Percentiles rank a stretch among this genome's conserved stretches.
phyloP scores from a whole-genome alignment of 2,797 vertebrate species.

The Moxostoma hubbsi region DNA sequence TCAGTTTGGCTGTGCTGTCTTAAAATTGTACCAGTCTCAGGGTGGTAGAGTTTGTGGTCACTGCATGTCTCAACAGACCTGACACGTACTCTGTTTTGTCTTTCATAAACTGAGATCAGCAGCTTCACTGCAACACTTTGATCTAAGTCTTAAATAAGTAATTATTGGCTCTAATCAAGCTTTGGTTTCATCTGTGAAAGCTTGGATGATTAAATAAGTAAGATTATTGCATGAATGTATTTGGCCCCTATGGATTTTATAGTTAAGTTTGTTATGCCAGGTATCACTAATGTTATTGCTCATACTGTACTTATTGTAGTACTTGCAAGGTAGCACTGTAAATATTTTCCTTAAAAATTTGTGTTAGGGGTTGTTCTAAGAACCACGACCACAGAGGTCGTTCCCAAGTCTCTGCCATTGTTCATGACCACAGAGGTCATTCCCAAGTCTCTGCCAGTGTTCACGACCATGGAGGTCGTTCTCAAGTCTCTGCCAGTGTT shows the following conservation, averaged over 20 bases:
- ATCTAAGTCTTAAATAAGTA: slow-evolving; percentile 57
- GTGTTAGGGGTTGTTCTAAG: background rate
- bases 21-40: background rate
- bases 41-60: slow-evolving; percentile 2
- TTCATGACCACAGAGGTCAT: too few relatives aligned
- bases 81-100: slow-evolving; percentile 14
- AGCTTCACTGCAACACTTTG: slow-evolving; percentile 46
- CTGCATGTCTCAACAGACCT: slow-evolving; percentile 27
- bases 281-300: background rate
- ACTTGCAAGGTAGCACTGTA: background rate
- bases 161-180: slow-evolving; percentile 55
- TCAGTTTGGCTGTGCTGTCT: background rate
- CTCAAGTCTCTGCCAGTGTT: too few relatives aligned
- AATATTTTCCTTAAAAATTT: background rate
- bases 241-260: slow-evolving; percentile 27
- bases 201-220: slow-evolving; percentile 52
- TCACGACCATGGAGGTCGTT: too few relatives aligned
- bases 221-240: slow-evolving; percentile 31
- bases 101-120: slow-evolving; percentile 43
- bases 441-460: too few relatives aligned
- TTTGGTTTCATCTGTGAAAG: slow-evolving; percentile 45
- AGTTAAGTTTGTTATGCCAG: slow-evolving; percentile 24
- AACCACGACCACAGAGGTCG: background rate
- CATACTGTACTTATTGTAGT: background rate
- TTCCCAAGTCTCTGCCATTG: too few relatives aligned